Conservation (phyloP, 2,113 vertebrate genomes). For the Conger conger region DNA sequence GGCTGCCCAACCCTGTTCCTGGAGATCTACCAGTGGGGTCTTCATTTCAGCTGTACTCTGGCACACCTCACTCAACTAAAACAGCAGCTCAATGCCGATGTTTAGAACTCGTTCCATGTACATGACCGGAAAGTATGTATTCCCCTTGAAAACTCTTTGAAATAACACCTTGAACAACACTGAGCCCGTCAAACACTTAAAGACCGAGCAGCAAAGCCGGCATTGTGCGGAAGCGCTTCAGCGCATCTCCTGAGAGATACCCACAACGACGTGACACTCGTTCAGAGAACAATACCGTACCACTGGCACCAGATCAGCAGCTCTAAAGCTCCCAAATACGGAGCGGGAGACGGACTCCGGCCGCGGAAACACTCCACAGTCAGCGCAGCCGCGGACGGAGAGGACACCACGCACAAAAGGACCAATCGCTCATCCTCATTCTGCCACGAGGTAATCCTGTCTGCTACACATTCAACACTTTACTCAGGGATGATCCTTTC, state of each 20-base stretch:
- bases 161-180: too few relatives aligned
- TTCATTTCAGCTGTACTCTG: too few relatives aligned
- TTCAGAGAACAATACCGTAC: not conserved
- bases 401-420: not conserved
- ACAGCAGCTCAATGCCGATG: not conserved
- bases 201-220: not conserved
- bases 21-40: too few relatives aligned
- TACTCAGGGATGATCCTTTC: not conserved
- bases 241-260: not conserved
- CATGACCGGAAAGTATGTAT: not conserved
- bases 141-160: not conserved
- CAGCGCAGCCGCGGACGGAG: too few relatives aligned
- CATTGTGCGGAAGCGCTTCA: not conserved
- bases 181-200: not conserved
- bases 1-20: too few relatives aligned
- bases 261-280: not conserved
- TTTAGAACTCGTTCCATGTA: not conserved
- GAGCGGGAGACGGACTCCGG: not conserved
- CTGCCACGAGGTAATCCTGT: not conserved
- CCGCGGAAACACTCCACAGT: not conserved
- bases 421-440: not conserved
- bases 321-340: not conserved
- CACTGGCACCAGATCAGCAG: not conserved
- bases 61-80: too few relatives aligned
- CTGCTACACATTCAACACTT: not conserved